These are phyloP conservation scores for Aspidapion aeneum DNA, from an alignment of 2,888 invertebrate species.

Conservation along the genomic window DNA sequence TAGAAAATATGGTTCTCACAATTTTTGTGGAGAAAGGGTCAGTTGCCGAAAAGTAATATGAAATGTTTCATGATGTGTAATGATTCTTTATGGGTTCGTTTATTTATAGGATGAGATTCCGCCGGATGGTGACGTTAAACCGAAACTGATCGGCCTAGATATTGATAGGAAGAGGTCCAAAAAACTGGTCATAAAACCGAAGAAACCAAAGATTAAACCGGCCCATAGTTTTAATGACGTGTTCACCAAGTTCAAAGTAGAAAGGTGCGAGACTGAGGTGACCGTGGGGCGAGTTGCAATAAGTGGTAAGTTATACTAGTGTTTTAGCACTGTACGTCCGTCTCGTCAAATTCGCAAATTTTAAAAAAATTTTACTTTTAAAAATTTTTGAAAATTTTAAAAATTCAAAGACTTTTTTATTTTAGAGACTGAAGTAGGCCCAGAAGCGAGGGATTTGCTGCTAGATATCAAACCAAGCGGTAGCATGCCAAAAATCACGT, in stretches of 20 bases:
- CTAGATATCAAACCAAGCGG: background rate
- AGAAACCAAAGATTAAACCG: conserved; percentile 36
- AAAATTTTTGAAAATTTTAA: too few relatives aligned
- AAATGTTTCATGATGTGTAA: too few relatives aligned
- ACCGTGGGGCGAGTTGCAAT: background rate
- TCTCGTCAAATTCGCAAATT: too few relatives aligned
- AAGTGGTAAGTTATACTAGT: too few relatives aligned
- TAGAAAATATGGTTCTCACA: too few relatives aligned
- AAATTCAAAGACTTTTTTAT: too few relatives aligned
- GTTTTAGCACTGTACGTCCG: too few relatives aligned
- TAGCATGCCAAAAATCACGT: background rate
- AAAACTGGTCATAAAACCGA: conserved; percentile 40
- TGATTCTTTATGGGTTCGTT: too few relatives aligned
- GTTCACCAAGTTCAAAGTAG: conserved; percentile 42
- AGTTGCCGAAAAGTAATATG: too few relatives aligned
- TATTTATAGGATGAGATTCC: conserved; percentile 40
- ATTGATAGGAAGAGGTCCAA: conserved; percentile 40
- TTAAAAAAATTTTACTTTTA: too few relatives aligned
- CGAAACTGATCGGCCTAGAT: conserved; percentile 33
- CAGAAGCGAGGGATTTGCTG: background rate
- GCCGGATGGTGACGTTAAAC: background rate
- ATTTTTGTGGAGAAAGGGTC: too few relatives aligned
- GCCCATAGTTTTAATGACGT: conserved; percentile 44
- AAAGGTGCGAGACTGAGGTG: conserved; percentile 24
- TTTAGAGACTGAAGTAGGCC: background rate